Evolutionary conservation across 2,797 vertebrate species (phyloP).

Genomic region (Fringilla coelebs): DNA sequence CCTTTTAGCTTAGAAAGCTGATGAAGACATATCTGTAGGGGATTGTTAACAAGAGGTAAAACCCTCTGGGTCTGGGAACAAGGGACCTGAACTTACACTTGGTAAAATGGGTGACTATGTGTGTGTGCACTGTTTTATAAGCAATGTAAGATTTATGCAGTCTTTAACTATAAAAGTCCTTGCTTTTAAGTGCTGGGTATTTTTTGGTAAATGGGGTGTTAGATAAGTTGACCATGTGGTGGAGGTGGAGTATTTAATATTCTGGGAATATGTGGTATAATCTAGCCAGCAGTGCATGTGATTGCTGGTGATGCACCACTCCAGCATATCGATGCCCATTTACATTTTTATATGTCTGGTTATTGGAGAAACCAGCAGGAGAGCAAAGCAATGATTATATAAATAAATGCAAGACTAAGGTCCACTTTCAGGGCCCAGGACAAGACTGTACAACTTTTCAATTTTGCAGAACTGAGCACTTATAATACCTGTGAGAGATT

Average conservation of each 20-base stretch:
- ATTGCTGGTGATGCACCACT: background rate
- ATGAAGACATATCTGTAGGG: background rate
- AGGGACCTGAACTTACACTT: background rate
- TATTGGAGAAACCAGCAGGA: background rate
- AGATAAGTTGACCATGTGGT: background rate
- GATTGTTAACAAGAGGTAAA: background rate
- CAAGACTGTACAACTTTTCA: background rate
- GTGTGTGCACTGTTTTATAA: background rate
- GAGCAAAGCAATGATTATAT: background rate
- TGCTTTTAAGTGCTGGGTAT: background rate
- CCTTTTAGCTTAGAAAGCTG: background rate
- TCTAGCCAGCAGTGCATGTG: background rate
- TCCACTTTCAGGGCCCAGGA: background rate
- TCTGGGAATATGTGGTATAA: background rate
- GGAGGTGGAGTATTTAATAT: background rate
- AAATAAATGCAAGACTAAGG: background rate
- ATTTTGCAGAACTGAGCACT: background rate
- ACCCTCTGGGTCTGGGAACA: background rate
- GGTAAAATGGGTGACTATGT: background rate
- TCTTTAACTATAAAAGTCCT: background rate
- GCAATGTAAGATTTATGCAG: background rate
- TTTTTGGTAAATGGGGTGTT: background rate
- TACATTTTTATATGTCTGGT: background rate
- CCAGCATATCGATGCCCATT: background rate
- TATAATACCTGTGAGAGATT: background rate